Evolutionary conservation across 2,888 invertebrate species (phyloP).

Genomic region (Lithophane semibrunnea): DNA sequence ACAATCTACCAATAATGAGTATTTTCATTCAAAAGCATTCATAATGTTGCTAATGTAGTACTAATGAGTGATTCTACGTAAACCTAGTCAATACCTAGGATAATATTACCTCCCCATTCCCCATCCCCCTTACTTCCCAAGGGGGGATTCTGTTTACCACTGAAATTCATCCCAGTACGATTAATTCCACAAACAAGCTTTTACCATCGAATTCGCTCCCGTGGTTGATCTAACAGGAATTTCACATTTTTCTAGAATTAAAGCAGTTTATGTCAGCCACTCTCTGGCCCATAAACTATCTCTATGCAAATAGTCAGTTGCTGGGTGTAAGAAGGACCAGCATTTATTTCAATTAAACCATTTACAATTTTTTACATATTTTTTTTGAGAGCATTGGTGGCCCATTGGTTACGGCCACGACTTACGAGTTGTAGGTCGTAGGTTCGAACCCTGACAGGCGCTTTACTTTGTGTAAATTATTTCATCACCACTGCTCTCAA

Average conservation of each 20-base stretch:
- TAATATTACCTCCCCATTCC: neutral
- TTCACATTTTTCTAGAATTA: neutral
- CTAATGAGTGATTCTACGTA: neutral
- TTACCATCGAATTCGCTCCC: neutral
- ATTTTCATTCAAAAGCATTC: neutral
- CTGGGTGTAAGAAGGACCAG: no score
- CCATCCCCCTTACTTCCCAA: neutral
- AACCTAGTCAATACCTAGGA: neutral
- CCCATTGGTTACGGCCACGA: no score
- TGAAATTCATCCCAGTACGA: neutral
- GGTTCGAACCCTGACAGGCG: no score
- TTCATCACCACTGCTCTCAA: no score
- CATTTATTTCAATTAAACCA: no score
- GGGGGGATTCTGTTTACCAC: neutral
- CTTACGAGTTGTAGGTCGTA: no score
- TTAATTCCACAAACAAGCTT: neutral
- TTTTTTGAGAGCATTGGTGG: no score
- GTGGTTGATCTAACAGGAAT: neutral
- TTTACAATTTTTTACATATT: no score
- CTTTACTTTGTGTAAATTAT: no score
- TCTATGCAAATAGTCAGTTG: neutral
- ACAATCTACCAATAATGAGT: neutral
- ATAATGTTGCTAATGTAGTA: neutral
- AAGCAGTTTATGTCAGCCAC: neutral
- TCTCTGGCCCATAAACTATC: neutral